Conservation (phyloP, 2,888 invertebrate genomes). For the Drosophila merina region DNA sequence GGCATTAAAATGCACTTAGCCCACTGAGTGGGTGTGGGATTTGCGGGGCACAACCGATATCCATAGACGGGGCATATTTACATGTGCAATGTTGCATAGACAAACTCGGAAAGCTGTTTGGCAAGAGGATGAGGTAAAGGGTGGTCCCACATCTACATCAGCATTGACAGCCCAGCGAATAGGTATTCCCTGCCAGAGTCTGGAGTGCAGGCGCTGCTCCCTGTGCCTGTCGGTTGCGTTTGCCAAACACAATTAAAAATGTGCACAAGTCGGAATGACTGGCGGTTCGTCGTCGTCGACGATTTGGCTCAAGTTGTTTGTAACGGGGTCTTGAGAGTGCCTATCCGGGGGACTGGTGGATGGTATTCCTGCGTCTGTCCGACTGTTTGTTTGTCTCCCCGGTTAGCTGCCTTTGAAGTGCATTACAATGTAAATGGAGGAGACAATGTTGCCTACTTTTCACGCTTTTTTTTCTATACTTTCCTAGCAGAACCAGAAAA, state of each 20-base stretch:
- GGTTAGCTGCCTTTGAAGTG: constrained; percentile 66
- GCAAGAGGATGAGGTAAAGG: background rate
- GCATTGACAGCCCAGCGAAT: constrained; percentile 37
- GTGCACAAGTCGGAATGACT: constrained; percentile 64
- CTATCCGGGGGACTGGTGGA: constrained; percentile 11
- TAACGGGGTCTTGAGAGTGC: constrained; percentile 57
- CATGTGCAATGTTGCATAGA: constrained; percentile 26
- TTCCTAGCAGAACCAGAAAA: constrained; percentile 5
- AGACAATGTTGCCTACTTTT: constrained; percentile 57
- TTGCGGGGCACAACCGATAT: constrained; percentile 33
- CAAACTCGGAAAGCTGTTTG: constrained; percentile 5
- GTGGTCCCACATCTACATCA: constrained; percentile 10
- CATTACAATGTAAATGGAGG: constrained; percentile 70
- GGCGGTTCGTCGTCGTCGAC: constrained; percentile 24
- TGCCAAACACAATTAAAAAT: constrained; percentile 75
- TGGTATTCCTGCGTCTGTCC: constrained; percentile 21
- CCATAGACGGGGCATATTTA: constrained; percentile 39
- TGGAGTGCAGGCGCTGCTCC: constrained; percentile 47
- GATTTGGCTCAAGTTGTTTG: constrained; percentile 66
- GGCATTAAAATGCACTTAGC: constrained; percentile 54
- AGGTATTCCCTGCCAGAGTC: constrained; percentile 8
- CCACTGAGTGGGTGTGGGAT: constrained; percentile 28
- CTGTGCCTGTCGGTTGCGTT: constrained; percentile 44
- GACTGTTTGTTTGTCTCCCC: constrained; percentile 23
- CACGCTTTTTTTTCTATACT: constrained; percentile 33